Conservation (phyloP, 2,888 invertebrate genomes). For the Halocaridina rubra region DNA sequence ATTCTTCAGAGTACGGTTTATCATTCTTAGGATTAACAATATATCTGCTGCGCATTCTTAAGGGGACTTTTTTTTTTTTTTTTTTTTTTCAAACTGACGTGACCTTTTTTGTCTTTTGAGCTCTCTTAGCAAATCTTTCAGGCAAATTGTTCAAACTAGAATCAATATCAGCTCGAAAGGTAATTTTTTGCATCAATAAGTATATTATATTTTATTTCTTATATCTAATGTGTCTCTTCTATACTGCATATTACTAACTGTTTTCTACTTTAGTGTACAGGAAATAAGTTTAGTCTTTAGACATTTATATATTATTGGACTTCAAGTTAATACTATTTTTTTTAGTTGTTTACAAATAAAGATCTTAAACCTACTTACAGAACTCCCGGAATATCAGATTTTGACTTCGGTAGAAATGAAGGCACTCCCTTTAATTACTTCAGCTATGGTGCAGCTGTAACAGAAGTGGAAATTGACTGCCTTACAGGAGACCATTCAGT, state of each 20-base stretch:
- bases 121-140: too few relatives aligned
- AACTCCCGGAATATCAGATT: conserved; percentile 78
- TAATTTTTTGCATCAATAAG: neutral
- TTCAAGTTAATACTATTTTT: neutral
- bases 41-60: too few relatives aligned
- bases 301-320: neutral
- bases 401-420: conserved; percentile 77
- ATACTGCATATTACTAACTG: too few relatives aligned
- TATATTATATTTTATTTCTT: too few relatives aligned
- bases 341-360: neutral
- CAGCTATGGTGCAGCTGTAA: conserved; percentile 86
- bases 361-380: conserved; percentile 68
- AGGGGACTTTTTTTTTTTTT: too few relatives aligned
- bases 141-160: neutral
- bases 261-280: too few relatives aligned
- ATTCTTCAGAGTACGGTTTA: too few relatives aligned
- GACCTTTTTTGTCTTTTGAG: too few relatives aligned
- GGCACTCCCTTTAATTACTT: conserved; percentile 86
- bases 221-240: too few relatives aligned
- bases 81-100: too few relatives aligned
- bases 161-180: neutral
- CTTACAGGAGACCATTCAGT: conserved; percentile 92
- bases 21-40: too few relatives aligned
- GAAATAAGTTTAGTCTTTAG: too few relatives aligned
- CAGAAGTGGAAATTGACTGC: conserved; percentile 93